Evolutionary conservation across 2,113 vertebrate species (phyloP), one percentile per base, ranked within the genome.

Genomic region (Dicaeum eximium): DNA sequence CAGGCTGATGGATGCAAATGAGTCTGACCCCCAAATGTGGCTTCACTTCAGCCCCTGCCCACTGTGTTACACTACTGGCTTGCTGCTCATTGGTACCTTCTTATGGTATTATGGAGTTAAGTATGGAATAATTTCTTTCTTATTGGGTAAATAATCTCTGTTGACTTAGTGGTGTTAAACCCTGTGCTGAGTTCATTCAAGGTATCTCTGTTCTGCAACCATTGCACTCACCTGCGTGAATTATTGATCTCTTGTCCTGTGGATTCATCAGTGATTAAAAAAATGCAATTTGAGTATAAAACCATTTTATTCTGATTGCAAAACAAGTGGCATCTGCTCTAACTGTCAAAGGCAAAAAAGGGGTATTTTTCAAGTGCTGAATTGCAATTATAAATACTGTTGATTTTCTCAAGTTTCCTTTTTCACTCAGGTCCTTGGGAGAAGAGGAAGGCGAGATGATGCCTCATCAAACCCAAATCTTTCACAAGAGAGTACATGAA

Each of bases 11-110:
- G 15, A 33, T 74, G 14, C 31, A 35, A 2, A 17, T 51, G 48
- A 8, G 4, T 40, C 31, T 48, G 11, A 21, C 8, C 37, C 65
- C 4, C 25, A 54, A 45, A 50, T 5, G 20, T 0, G 1, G 15
- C 20, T 31, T 79, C 15, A 11, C 10, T 37, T 57, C 50, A 78
- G n/a, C 2, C 28, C 11, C 67, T 44, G 5, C 19, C 61, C 10
- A 15, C 13, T 66, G 21, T 7, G 1, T 58, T 56, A 42, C 12
- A 8, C 7, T n/a, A 14, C 18, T 40, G 47, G 10, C 15, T 47
- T 38, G 23, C 18, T 44, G 16, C 16, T 86, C 7, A 11, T 2
- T 33, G 16, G 5, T 71, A 22, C 35, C 16, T 56, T 79, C n/a
- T n/a, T 57, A 16, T 20, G 50, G 15, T 12, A 71, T 53, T 13